These are phyloP conservation scores for Microctonus brassicae DNA, from an alignment of 2,888 invertebrate genomes.

Conservation along the genomic window DNA sequence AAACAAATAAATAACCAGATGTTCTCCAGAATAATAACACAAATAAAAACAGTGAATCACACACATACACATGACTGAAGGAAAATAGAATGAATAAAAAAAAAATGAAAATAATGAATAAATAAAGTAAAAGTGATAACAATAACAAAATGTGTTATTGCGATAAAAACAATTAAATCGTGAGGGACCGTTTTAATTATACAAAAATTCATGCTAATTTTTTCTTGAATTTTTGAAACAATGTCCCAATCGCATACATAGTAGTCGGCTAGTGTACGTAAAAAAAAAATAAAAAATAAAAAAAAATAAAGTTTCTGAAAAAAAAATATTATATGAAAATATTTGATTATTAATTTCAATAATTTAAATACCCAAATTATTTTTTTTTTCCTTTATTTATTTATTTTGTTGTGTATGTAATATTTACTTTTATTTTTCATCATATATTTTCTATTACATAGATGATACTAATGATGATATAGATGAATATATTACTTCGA, in stretches of 20 bases:
- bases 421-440: slow-evolving; percentile 31
- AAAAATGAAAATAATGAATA: background rate
- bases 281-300: slow-evolving; percentile 59
- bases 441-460: slow-evolving; percentile 41
- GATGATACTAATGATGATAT: slow-evolving; percentile 45
- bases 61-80: slow-evolving; percentile 16
- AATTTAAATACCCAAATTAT: slow-evolving; percentile 24
- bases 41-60: slow-evolving; percentile 41
- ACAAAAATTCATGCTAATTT: slow-evolving; percentile 4
- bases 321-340: slow-evolving; percentile 54
- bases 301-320: slow-evolving; percentile 70
- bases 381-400: no score
- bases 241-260: slow-evolving; percentile 62
- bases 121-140: background rate
- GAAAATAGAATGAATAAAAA: background rate
- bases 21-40: slow-evolving; percentile 49
- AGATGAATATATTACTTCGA: slow-evolving; percentile 53
- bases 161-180: slow-evolving; percentile 6
- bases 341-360: background rate
- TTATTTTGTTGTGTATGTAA: background rate
- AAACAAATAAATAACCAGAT: slow-evolving; percentile 46
- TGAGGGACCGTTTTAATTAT: background rate
- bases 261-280: slow-evolving; percentile 70
- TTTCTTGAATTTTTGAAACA: slow-evolving; percentile 43
- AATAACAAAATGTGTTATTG: background rate